Base-by-base conservation (phyloP, 1,140 invertebrate species). In the Ruditapes philippinarum region DNA sequence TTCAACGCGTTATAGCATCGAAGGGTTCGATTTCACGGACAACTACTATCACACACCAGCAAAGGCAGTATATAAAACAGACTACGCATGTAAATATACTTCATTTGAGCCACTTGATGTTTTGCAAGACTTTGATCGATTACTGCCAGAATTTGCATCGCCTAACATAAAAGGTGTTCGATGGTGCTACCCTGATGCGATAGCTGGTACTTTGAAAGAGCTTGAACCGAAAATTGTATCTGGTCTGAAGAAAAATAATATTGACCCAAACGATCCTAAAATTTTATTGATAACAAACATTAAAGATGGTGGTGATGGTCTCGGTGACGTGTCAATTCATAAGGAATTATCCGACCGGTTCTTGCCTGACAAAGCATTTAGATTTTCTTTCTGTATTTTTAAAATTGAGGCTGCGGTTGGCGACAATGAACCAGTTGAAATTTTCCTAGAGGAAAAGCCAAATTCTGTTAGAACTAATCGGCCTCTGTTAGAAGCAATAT, bases 351-450 rank as follows among this genome's bases (percentile, higher is more conserved):
- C 73, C 3, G 38, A 76, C 49, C 22, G 40, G 45, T 42, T 76
- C 49, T 45, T 76, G 28, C 42, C 38, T 25, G 40, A 76, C 14
- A 45, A 76, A 28, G 38, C 42, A 22, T 76, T 51, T 25, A 14
- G 42, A 31, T 76, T 76, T 76, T 76, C 73, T 38, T 76, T 76
- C 4, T 51, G 73, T 45, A 28, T 54, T 54, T 76, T 76, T 42
- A 76, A 76, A 76, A 76, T 7, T 42, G 38, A 42, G 28, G 17
- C 45, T 76, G 2, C n/a, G 0, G 22, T n/a, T n/a, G 22, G 38
- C 4, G 49, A 76, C 14, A 5, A 14, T 25, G 40, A 76, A 14
- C 19, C 25, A 19, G n/a, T 76, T 0, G 38, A 45, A 45, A n/a
- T 54, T 33, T 49, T 45, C 45, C 1, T 25, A 45, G 42, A 76